phyloP scores from a whole-genome alignment of 2,888 invertebrate genomes.

The Eilema sororculum region DNA sequence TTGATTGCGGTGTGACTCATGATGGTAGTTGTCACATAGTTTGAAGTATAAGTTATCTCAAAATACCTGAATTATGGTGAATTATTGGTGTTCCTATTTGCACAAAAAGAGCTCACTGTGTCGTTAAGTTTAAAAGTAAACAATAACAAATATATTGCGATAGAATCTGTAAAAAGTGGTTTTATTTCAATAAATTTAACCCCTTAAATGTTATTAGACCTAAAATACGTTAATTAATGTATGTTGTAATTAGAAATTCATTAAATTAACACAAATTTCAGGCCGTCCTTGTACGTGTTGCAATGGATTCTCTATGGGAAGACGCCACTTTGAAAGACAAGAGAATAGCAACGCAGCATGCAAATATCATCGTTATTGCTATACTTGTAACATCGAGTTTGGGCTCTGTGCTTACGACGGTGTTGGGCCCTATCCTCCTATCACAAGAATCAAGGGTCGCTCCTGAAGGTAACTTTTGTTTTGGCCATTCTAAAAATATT shows the following conservation, averaged over 20 bases:
- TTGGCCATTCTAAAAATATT: constrained; percentile 27
- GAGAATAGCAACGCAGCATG: constrained; percentile 73
- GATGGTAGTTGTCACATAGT: too few relatives aligned
- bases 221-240: constrained; percentile 22
- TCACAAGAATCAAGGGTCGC: constrained; percentile 73
- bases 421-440: constrained; percentile 77
- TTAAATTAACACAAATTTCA: constrained; percentile 55
- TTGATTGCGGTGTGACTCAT: too few relatives aligned
- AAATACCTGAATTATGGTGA: too few relatives aligned
- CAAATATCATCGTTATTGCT: constrained; percentile 83
- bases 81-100: too few relatives aligned
- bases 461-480: constrained; percentile 70
- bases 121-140: too few relatives aligned
- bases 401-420: constrained; percentile 75
- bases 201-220: constrained; percentile 1
- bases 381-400: constrained; percentile 77
- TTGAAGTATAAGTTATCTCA: too few relatives aligned
- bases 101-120: too few relatives aligned
- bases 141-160: too few relatives aligned
- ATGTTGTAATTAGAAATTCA: constrained; percentile 39
- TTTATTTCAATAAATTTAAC: background rate
- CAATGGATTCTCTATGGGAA: constrained; percentile 76
- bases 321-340: constrained; percentile 70
- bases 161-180: too few relatives aligned
- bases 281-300: constrained; percentile 81